Evolutionary conservation across 92 coral and sea anemone genomes (phyloP).

Genomic region (Epizoanthus stellaris): DNA sequence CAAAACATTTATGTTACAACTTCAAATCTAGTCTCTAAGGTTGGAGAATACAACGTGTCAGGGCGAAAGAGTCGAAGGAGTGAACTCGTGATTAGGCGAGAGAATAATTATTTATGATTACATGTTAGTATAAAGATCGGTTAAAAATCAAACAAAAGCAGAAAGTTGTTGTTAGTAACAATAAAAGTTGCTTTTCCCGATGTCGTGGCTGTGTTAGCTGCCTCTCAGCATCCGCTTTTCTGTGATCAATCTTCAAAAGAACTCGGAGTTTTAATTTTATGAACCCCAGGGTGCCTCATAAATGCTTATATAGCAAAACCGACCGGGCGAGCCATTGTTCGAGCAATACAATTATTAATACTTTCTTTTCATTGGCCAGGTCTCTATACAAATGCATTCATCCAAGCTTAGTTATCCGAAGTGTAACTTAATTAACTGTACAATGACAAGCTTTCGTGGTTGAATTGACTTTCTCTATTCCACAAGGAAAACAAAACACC

Average conservation of each 20-base stretch:
- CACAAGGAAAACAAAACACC: neutral
- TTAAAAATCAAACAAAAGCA: neutral
- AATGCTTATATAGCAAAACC: neutral
- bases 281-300: neutral
- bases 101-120: neutral
- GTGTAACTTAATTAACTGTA: constrained; percentile 13
- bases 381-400: neutral
- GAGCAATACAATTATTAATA: neutral
- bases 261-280: neutral
- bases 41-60: too few relatives aligned
- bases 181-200: neutral
- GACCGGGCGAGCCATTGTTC: neutral
- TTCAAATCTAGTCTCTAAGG: too few relatives aligned
- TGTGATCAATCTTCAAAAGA: neutral
- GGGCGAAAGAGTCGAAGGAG: too few relatives aligned
- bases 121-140: neutral
- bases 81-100: neutral
- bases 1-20: too few relatives aligned
- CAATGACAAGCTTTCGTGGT: neutral
- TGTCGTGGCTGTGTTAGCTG: neutral
- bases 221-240: neutral
- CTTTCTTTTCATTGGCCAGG: constrained; percentile 14
- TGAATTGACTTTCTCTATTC: neutral
- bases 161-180: neutral
- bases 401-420: neutral